Percentiles rank a stretch among this genome's conserved stretches.
Conservation (phyloP, 2,797 vertebrate genomes). For the Acipenser transmontanus region DNA sequence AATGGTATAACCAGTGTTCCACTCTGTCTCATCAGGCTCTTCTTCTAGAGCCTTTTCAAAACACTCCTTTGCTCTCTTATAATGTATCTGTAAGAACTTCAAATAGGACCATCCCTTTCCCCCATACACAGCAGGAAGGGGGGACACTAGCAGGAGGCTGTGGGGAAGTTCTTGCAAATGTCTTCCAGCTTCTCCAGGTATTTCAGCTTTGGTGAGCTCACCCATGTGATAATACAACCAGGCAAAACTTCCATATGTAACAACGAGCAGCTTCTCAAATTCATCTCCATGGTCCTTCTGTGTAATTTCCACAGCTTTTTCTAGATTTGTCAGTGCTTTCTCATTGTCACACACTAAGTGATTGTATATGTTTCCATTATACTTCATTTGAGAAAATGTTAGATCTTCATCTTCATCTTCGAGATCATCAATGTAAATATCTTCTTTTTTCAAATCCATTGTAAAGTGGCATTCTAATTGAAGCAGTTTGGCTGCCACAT, state of each 20-base stretch:
- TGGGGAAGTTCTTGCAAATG: constrained; percentile 29
- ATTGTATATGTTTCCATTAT: no score
- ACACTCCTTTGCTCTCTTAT: constrained; percentile 38
- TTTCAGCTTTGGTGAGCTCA: constrained; percentile 35
- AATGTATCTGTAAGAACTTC: constrained; percentile 43
- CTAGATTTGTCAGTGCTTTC: no score
- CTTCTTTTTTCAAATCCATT: no score
- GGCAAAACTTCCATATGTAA: constrained; percentile 63
- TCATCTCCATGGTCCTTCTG: constrained; percentile 30
- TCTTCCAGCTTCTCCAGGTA: constrained; percentile 48
- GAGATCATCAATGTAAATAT: background rate
- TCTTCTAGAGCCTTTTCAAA: constrained; percentile 50
- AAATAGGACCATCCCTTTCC: constrained; percentile 58
- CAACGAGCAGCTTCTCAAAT: constrained; percentile 44
- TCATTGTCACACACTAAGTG: no score
- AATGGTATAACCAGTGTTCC: constrained; percentile 45
- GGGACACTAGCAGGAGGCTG: constrained; percentile 8
- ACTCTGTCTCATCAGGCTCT: constrained; percentile 50
- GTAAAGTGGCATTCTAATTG: no score
- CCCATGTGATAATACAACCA: constrained; percentile 60
- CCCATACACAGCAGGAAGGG: constrained; percentile 48
- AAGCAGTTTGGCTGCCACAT: no score
- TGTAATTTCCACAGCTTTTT: constrained; percentile 47
- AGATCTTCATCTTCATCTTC: no score
- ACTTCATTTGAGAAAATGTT: no score